These are phyloP conservation scores for Gnathonemus echidnorhynchus DNA, from an alignment of 2,113 vertebrate genomes.

Conservation along the genomic window DNA sequence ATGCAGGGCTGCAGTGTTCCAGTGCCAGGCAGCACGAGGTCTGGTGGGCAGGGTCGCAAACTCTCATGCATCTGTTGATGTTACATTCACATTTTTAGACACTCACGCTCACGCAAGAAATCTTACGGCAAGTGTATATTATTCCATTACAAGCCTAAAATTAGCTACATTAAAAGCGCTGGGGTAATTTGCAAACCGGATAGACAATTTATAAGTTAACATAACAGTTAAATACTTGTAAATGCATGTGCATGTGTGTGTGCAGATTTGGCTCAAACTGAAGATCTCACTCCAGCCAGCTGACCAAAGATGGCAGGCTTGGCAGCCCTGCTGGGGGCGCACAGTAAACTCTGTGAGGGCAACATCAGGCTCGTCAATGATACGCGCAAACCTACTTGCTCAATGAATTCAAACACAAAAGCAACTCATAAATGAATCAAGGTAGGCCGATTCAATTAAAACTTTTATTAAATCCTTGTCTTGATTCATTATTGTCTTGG, in stretches of 20 bases:
- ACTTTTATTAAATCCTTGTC: not conserved
- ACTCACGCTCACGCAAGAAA: not conserved
- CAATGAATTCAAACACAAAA: not conserved
- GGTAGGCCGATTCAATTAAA: not conserved
- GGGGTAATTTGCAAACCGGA: not conserved
- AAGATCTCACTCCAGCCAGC: not conserved
- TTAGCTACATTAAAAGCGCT: not conserved
- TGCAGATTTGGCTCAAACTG: not conserved
- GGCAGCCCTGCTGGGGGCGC: not conserved
- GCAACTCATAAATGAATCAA: not conserved
- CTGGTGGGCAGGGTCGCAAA: not conserved
- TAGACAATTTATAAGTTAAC: not conserved
- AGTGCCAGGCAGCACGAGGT: not conserved
- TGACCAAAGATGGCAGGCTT: not conserved
- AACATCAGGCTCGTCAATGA: not conserved
- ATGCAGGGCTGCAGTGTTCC: not conserved
- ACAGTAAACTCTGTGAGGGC: not conserved
- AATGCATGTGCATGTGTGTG: not conserved
- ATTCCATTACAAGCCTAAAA: not conserved
- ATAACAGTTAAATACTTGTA: not conserved
- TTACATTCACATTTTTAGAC: not conserved
- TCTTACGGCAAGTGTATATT: not conserved
- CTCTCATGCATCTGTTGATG: not conserved
- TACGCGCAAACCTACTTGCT: not conserved
- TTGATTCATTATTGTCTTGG: not conserved